Base-by-base conservation (phyloP, 1,140 invertebrate species). In the Tetramorium simillimum region DNA sequence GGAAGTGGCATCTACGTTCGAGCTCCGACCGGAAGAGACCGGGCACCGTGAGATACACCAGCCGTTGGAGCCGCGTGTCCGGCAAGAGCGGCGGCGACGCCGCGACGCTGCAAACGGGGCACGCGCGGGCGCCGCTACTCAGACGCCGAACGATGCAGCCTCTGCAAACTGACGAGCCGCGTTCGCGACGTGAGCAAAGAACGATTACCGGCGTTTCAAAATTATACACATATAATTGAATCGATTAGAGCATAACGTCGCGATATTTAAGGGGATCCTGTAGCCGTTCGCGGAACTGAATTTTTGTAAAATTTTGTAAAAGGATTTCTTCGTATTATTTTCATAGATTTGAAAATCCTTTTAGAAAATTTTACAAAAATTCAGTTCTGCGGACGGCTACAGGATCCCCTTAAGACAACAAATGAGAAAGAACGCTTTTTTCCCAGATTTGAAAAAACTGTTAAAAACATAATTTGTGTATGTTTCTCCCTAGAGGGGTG, bases 81-180 rank as follows among this genome's bases (percentile, higher is more conserved):
- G 96, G 94, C 81, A 96, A 93, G 62, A 97, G 96, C 84, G 96
- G 96, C 21, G 93, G 92, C 14, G 94, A 87, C 21, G 97, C 96
- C 75, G 96, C 88, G 7, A 90, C 87, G 76, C 88, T 92, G 88
- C 94, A 95, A 0, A 94, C 93, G 21, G 94, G 94, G 88, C 94
- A 95, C 28, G 84, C 89, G 86, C 93, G 97, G 92, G 97, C 97
- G 92, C 98, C 97, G 76, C 96, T 97, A 92, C 97, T 96, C 78
- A 99, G 95, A 95, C 98, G 97, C 93, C 97, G 97, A 73, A 98
- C 97, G 93, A 99, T 98, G 95, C 98, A 99, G 92, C 98, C 98
- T 93, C 98, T 97, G 95, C 98, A 99, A 96, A 98, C 97, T 98
- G 95, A 88, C 2, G 40, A 21, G 10, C 0, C 65, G 67, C 65